A percentile compares a stretch with the other conserved stretches of the same genome.
Conservation (phyloP, 2,888 invertebrate species). For the Metacarcinus magister region DNA sequence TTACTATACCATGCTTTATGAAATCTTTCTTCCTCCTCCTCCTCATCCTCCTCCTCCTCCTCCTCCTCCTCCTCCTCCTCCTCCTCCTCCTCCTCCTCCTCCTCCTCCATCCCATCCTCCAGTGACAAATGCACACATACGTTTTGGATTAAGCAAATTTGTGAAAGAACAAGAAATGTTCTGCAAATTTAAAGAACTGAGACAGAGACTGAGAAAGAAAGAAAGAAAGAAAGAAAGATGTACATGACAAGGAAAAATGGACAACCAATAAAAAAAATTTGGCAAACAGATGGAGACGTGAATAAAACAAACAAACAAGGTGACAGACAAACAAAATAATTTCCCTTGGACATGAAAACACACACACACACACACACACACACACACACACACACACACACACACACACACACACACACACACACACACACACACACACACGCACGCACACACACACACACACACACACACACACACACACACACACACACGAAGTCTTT, state of each 20-base stretch:
- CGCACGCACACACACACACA: constrained; percentile 49
- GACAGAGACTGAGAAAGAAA: constrained; percentile 5
- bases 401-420: constrained; percentile 48
- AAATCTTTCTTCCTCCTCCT: neutral
- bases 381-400: constrained; percentile 60
- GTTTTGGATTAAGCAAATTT: neutral
- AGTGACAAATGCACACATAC: neutral
- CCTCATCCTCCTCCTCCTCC: neutral
- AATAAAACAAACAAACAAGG: too few species aligned
- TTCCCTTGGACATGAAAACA: neutral
- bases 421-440: constrained; percentile 40
- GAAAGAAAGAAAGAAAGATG: neutral
- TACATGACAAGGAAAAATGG: too few species aligned
- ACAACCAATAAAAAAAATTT: too few species aligned
- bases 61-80: neutral
- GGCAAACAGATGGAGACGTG: too few species aligned
- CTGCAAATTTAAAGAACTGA: neutral
- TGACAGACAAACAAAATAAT: too few species aligned
- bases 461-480: constrained; percentile 60
- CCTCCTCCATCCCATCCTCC: neutral
- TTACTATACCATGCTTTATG: neutral
- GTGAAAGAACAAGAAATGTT: neutral
- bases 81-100: neutral
- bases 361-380: constrained; percentile 19
- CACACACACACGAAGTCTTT: neutral